phyloP scores from a whole-genome alignment of 2,888 invertebrate genomes.

The Drosophila cognata region DNA sequence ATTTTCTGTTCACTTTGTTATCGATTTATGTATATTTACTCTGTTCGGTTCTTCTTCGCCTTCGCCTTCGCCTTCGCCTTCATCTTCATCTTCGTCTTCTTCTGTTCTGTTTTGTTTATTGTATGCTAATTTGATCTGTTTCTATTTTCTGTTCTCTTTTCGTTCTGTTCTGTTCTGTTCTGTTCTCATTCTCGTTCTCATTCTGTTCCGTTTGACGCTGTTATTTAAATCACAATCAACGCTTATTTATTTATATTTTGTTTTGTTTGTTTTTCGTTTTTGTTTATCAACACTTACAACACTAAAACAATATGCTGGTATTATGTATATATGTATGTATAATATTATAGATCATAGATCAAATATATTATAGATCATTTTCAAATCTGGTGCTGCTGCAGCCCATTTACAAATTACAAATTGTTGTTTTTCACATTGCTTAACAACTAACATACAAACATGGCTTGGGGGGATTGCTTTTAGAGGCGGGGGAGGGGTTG shows the following conservation, averaged over 20 bases:
- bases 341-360: conserved; percentile 22
- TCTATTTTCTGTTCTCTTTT: conserved; percentile 22
- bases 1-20: conserved; percentile 40
- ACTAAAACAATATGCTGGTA: conserved; percentile 55
- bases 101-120: conserved; percentile 3
- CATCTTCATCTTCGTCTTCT: conserved; percentile 1
- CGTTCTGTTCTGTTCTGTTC: conserved; percentile 4
- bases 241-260: conserved; percentile 50
- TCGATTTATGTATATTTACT: conserved; percentile 16
- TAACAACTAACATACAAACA: conserved; percentile 46
- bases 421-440: conserved; percentile 5
- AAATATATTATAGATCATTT: conserved; percentile 10
- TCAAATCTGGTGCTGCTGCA: conserved; percentile 20
- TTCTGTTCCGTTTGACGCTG: conserved; percentile 57
- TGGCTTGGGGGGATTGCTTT: conserved; percentile 13
- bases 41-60: conserved; percentile 10
- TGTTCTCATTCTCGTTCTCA: conserved; percentile 11
- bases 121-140: conserved; percentile 20
- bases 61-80: background rate
- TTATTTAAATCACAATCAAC: conserved; percentile 79
- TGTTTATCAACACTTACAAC: conserved; percentile 64
- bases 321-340: conserved; percentile 5
- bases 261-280: conserved; percentile 22
- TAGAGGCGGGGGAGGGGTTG: background rate
- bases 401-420: conserved; percentile 27